These are phyloP conservation scores for Lophotis ruficrista DNA, from an alignment of 2,113 vertebrate species.

Conservation along the genomic window DNA sequence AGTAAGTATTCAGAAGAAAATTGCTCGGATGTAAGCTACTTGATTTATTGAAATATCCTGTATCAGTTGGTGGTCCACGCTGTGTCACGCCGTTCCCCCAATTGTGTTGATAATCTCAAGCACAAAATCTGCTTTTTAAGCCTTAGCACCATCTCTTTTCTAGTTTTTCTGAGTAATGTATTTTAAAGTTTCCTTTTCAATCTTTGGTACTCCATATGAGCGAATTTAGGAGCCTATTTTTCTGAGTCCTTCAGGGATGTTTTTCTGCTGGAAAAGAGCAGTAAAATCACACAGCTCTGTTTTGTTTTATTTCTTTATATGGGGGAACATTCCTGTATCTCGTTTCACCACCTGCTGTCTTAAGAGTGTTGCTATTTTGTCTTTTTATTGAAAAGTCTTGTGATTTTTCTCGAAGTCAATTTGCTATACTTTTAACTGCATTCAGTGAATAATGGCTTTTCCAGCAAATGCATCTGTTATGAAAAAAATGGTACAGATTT, in stretches of 20 bases:
- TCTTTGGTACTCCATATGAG: background rate
- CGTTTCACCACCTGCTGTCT: slow-evolving; percentile 63
- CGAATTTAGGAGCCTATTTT: slow-evolving; percentile 38
- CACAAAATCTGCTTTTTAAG: background rate
- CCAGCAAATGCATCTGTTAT: slow-evolving; percentile 9
- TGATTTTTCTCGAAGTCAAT: slow-evolving; percentile 48
- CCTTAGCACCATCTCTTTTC: background rate
- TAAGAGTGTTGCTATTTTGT: slow-evolving; percentile 55
- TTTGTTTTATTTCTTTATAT: slow-evolving; percentile 60
- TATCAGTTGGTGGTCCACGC: background rate
- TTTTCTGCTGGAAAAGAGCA: slow-evolving; percentile 37
- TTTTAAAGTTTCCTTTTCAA: slow-evolving; percentile 32
- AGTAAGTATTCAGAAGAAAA: background rate
- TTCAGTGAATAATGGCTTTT: slow-evolving; percentile 38
- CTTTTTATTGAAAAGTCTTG: slow-evolving; percentile 63
- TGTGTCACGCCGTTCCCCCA: background rate
- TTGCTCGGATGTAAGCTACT: background rate
- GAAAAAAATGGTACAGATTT: background rate
- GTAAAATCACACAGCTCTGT: slow-evolving; percentile 41
- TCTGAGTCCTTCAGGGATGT: slow-evolving; percentile 30
- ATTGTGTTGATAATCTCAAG: background rate
- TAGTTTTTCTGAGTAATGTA: background rate
- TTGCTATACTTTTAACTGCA: slow-evolving; percentile 18
- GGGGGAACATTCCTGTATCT: slow-evolving; percentile 59
- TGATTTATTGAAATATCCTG: background rate